Evolutionary conservation across 2,797 vertebrate species (phyloP).

Genomic region (Peromyscus eremicus): DNA sequence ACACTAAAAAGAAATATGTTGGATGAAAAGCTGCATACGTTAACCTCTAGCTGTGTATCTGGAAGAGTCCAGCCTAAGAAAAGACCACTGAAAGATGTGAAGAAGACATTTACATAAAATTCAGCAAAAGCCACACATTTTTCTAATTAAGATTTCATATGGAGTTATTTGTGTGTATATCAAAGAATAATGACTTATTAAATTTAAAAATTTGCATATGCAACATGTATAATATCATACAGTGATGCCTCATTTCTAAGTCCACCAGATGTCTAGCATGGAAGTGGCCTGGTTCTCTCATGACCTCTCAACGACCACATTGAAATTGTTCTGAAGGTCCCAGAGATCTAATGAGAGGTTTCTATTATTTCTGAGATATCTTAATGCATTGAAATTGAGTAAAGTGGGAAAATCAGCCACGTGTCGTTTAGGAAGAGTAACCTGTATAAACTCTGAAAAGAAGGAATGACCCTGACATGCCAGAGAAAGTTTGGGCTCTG

Average conservation of each 20-base stretch:
- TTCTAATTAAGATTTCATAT: background rate
- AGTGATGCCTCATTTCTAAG: background rate
- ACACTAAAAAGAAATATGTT: background rate
- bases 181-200: background rate
- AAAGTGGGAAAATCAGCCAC: background rate
- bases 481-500: background rate
- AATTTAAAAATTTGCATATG: background rate
- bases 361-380: background rate
- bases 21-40: fast-evolving
- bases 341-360: background rate
- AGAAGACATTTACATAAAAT: background rate
- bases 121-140: background rate
- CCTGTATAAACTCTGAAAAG: background rate
- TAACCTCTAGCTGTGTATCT: background rate
- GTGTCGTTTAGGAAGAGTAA: background rate
- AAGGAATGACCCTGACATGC: background rate
- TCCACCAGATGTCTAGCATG: background rate
- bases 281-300: background rate
- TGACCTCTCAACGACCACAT: background rate
- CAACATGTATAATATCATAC: background rate
- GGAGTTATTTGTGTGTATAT: background rate
- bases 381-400: background rate
- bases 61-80: background rate
- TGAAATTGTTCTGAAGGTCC: background rate
- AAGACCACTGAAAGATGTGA: background rate